phyloP scores from a whole-genome alignment of 2,888 invertebrate genomes.

The Temnothorax rugatulus region DNA sequence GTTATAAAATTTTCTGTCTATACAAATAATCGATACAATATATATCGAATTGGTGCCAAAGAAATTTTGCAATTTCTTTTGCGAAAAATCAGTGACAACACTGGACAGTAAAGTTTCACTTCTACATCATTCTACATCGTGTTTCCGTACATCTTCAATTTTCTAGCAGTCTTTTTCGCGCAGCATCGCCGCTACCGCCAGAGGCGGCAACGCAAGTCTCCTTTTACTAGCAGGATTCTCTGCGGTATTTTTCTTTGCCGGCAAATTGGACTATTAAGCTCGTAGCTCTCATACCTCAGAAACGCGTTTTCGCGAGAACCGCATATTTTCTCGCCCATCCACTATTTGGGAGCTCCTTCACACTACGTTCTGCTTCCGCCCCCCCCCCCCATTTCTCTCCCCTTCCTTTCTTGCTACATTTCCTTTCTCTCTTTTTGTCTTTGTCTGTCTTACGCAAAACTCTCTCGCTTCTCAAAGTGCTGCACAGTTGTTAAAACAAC shows the following conservation, averaged over 20 bases:
- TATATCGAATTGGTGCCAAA: constrained; percentile 13
- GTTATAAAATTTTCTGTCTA: neutral
- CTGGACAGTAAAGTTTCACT: constrained; percentile 49
- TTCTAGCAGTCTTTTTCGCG: constrained; percentile 68
- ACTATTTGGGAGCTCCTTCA: constrained; percentile 35
- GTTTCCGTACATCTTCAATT: constrained; percentile 75
- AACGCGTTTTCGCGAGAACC: constrained; percentile 71
- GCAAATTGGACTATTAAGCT: constrained; percentile 83
- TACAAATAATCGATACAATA: constrained; percentile 53
- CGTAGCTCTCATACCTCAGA: constrained; percentile 64
- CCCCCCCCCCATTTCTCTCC: constrained; percentile 23
- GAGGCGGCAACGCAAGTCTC: constrained; percentile 46
- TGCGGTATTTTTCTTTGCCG: constrained; percentile 81
- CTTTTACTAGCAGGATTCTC: constrained; percentile 72
- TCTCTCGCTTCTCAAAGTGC: constrained; percentile 72
- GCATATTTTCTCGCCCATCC: constrained; percentile 68
- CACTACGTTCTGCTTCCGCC: constrained; percentile 58
- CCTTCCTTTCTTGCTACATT: neutral
- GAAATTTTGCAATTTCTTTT: neutral
- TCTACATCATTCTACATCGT: constrained; percentile 49
- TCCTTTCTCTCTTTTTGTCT: neutral
- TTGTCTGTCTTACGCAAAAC: constrained; percentile 46
- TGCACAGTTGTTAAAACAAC: constrained; percentile 79
- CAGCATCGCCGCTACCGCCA: constrained; percentile 49
- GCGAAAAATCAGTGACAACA: neutral